Conservation (phyloP, 2,797 vertebrate species). For the Gorsachius magnificus region DNA sequence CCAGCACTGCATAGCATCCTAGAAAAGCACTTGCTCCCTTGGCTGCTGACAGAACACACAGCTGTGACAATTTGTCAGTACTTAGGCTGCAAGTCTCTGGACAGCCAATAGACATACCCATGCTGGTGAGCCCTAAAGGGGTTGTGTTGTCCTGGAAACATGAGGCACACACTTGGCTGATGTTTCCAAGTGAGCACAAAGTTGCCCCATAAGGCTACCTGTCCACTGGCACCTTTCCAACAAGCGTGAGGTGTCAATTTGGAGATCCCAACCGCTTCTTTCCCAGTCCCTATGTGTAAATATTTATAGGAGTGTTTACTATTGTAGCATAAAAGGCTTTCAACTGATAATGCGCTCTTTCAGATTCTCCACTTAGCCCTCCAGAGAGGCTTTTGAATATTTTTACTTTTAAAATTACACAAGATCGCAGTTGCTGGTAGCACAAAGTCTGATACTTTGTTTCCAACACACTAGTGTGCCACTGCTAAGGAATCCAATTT, state of each 20-base stretch:
- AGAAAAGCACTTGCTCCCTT: not conserved
- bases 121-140: not conserved
- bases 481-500: not conserved
- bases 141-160: not conserved
- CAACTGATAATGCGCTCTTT: rapidly evolving
- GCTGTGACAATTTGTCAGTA: not conserved
- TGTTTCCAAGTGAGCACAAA: not conserved
- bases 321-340: not conserved
- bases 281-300: not conserved
- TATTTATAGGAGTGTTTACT: not conserved
- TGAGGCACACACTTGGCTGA: rapidly evolving
- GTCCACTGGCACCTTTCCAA: not conserved
- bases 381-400: not conserved
- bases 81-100: not conserved
- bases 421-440: not conserved
- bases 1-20: not conserved
- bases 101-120: not conserved
- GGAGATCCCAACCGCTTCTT: not conserved
- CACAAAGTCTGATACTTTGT: not conserved
- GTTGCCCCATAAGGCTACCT: not conserved
- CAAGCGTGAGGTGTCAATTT: not conserved
- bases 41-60: not conserved
- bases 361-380: not conserved
- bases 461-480: not conserved
- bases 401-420: not conserved